Base-by-base conservation (phyloP, 2,797 vertebrate genomes). In the Leptatherina wallacei region DNA sequence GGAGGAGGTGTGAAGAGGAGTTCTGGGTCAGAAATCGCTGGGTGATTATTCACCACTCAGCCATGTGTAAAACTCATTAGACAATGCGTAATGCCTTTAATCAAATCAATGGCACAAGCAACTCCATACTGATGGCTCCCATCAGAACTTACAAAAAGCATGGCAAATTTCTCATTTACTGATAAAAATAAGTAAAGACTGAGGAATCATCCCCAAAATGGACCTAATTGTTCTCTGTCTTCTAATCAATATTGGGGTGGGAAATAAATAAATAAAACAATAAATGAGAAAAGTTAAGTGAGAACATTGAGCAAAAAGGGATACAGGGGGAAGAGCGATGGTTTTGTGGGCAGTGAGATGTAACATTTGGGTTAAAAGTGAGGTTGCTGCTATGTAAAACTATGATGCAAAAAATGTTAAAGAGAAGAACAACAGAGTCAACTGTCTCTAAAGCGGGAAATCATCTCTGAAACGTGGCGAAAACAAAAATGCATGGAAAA, bases 61-160 rank as follows among this genome's bases (percentile, higher is more conserved):
- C 95, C 96, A 97, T 96, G 96, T 97, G 98, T 96, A 97, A 98
- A 98, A 96, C 96, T 98, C 96, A 99, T 99, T 98, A 98, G 96
- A 97, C 95, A 96, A 96, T 95, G 96, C 95, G 95, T 97, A 97
- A 98, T 97, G 97, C 95, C 95, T 95, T 96, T 98, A 98, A 98
- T 98, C 96, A 96, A 95, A 95, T 98, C 97, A 97, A 98, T 97
- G 96, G 95, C 94, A 86, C 86, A 84, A 83, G 90, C 89, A 91
- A 90, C 91, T 91, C 83, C 82, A 90, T 91, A 93, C 87, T 88
- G 91, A 93, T 89, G 85, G 92, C 88, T 87, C 86, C 88, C 86
- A 92, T 93, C 91, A 89, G 92, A 95, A 94, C 91, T 92, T 93
- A 91, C 91, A 93, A 86, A 94, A 91, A 93, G 93, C 94, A 88